These are phyloP conservation scores for Trachelus troglodyta DNA, from an alignment of 2,888 invertebrate species.

Conservation along the genomic window DNA sequence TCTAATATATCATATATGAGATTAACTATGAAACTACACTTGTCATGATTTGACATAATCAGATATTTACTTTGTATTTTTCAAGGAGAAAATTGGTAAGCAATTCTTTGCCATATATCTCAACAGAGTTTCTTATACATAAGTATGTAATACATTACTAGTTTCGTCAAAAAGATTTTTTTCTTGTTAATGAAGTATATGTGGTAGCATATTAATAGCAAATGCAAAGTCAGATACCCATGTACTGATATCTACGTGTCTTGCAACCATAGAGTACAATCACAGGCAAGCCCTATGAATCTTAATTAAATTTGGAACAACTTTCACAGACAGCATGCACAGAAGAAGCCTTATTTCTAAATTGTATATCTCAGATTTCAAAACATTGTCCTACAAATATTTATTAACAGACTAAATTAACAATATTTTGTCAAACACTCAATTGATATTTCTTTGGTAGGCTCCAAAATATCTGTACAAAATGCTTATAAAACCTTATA, in stretches of 20 bases:
- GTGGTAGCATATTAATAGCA: neutral
- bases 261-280: neutral
- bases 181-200: neutral
- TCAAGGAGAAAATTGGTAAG: neutral
- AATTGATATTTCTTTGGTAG: neutral
- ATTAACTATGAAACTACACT: neutral
- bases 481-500: too few species aligned
- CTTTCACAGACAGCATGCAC: neutral
- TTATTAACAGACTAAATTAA: neutral
- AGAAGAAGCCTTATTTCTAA: neutral
- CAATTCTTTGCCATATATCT: neutral
- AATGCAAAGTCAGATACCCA: neutral
- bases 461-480: neutral
- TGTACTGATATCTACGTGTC: neutral
- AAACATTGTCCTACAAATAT: neutral
- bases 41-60: neutral
- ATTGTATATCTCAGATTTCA: neutral
- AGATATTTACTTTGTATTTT: neutral
- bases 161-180: neutral
- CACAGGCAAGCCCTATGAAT: neutral
- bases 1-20: neutral
- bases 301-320: neutral
- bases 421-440: neutral
- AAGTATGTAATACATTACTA: neutral
- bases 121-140: neutral